Evolutionary conservation across 2,113 vertebrate genomes (phyloP), one percentile per base, ranked within the genome.

Genomic region (Vulpes vulpes): DNA sequence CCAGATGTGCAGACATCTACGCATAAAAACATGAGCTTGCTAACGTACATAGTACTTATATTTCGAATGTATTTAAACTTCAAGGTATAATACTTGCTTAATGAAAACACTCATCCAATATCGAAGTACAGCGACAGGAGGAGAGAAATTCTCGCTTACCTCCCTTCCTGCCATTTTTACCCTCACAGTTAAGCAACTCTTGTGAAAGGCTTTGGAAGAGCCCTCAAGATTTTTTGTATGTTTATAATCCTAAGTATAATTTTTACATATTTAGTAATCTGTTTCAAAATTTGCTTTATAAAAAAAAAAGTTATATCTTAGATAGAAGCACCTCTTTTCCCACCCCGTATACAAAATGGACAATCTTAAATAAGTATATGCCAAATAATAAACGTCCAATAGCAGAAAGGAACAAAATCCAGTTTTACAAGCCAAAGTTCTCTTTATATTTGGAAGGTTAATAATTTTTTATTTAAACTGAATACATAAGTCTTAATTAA

Each of bases 1-100:
- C 16, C 49, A 60, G 35, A 81, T 81, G 91, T 22, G 27, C 3
- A 90, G 4, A 60, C 27, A 76, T n/a, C 43, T 20, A 64, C 15
- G 89, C 20, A 82, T 38, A 73, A 25, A 83, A 67, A 89, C 23
- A 85, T 51, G 27, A 90, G 32, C 8, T 92, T 89, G 53, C 8
- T 89, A 80, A 43, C 60, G 35, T 4, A 89, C 38, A 62, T 11
- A 20, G 62, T n/a, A 89, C 3, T 43, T 84, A 81, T 43, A 71
- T 60, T 96, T 89, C 93, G 79, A 86, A 81, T 60, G 10, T 62
- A 64, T 19, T 82, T 91, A 92, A 88, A 92, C 6, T 73, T 84
- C n/a, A 11, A 25, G 8, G 2, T 82, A 19, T 57, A 91, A 57
- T 49, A 86, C 11, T 81, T 93, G 49, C 32, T 87, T 86, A 16